Conservation (phyloP, 2,113 vertebrate species). For the Riparia riparia region DNA sequence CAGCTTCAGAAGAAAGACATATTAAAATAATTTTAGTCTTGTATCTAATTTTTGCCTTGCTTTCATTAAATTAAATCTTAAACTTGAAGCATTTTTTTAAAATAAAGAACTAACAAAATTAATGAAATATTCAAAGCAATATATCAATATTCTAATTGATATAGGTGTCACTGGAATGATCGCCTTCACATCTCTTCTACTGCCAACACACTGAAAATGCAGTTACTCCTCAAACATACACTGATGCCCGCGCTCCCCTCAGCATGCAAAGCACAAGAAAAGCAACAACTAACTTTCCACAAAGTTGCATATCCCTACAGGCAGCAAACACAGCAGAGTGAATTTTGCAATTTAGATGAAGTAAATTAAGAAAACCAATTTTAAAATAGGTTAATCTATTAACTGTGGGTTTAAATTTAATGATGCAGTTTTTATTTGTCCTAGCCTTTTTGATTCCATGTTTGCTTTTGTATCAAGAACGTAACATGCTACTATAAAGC, state of each 20-base stretch:
- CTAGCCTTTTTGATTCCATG: not conserved
- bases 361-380: not conserved
- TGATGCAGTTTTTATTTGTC: not conserved
- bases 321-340: not conserved
- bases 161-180: not conserved
- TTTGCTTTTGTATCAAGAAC: not conserved
- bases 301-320: not conserved
- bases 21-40: not conserved
- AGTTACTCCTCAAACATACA: not conserved
- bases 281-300: not conserved
- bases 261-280: not conserved
- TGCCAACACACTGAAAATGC: not conserved
- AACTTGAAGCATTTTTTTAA: not conserved
- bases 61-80: not conserved
- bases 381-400: not conserved
- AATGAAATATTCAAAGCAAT: not conserved
- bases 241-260: not conserved
- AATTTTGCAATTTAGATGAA: not conserved
- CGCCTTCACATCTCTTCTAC: not conserved
- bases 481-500: not conserved
- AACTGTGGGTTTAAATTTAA: not conserved
- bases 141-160: not conserved
- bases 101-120: not conserved
- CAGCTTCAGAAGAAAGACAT: slow-evolving; percentile 70
- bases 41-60: not conserved